Conservation (phyloP, 2,797 vertebrate genomes). For the Sebastes trivittatus region DNA sequence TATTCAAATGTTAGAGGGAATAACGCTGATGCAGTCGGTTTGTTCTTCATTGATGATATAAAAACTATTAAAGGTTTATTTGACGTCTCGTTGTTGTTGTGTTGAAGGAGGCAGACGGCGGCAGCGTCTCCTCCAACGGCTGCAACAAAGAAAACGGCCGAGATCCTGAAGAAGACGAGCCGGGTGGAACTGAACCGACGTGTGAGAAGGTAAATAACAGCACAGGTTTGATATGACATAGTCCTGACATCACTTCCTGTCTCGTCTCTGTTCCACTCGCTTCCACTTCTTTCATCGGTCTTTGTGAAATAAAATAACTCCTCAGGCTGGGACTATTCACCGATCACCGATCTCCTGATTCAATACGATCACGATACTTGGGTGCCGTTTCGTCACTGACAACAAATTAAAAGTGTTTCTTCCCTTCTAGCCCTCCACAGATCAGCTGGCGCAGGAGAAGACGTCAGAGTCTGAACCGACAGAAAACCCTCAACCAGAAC, state of each 20-base stretch:
- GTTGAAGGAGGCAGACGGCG: constrained; percentile 59
- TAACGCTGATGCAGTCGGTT: rapidly evolving
- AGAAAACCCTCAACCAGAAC: constrained; percentile 16
- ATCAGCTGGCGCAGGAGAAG: neutral
- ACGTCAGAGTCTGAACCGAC: neutral
- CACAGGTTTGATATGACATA: neutral
- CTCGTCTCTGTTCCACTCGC: too few relatives aligned
- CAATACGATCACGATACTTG: rapidly evolving
- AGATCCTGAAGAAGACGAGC: constrained; percentile 66
- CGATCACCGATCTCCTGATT: too few relatives aligned
- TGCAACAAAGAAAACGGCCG: constrained; percentile 48
- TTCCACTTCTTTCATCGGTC: too few relatives aligned
- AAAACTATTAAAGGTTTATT: neutral
- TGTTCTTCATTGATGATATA: too few relatives aligned
- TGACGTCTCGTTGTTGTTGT: neutral
- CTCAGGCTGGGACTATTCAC: too few relatives aligned
- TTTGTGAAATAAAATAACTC: too few relatives aligned
- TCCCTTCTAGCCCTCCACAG: constrained; percentile 6
- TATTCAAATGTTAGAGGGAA: too few relatives aligned
- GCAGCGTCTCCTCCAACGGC: neutral
- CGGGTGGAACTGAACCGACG: constrained; percentile 22
- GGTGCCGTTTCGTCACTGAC: too few relatives aligned
- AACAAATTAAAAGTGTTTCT: neutral
- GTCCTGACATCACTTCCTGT: neutral
- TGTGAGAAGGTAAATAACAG: constrained; percentile 53